Evolutionary conservation across 1,140 invertebrate genomes (phyloP), one percentile per base, ranked within the genome.

Genomic region (Physella acuta): DNA sequence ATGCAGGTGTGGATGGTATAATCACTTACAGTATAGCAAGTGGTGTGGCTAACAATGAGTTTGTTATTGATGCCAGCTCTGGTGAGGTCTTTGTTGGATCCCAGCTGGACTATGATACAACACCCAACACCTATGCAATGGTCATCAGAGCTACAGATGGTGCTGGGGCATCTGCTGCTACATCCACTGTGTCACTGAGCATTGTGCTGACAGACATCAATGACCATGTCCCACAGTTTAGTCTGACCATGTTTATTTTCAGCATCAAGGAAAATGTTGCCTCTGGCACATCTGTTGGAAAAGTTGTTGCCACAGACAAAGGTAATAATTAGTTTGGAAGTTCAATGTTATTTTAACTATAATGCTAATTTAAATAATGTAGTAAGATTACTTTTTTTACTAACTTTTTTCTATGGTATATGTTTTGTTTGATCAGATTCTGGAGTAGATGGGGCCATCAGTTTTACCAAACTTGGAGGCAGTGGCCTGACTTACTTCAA

Each of bases 201-300:
- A 67, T 80, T 16, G 59, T 34, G 26, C 73, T 80, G 2, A 67
- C 53, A 24, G 74, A 75, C 72, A 72, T 60, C 4, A 78, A 80
- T 60, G 79, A 80, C 70, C 68, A 73, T n/a, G 53, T 44, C 17
- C 79, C 79, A 20, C 71, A 75, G 2, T 80, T 80, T 61, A 71
- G 36, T 51, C 53, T 64, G 4, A 60, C 71, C 51, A 72, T 63
- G 3, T 78, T 80, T 55, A 34, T 33, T 24, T 55, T 74, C 20
- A 56, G 30, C 5, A 56, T 77, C 28, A 2, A 58, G 2, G 80
- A 82, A 59, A 71, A 76, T 64, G 70, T 69, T 16, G 28, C 67
- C n/a, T 51, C 62, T 33, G 76, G 75, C 5, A 70, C 71, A 24
- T 24, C 62, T 11, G 65, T 82, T 11, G 52, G 62, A 1, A 66